Conservation (phyloP, 2,888 invertebrate genomes). For the Syrphus vitripennis region DNA sequence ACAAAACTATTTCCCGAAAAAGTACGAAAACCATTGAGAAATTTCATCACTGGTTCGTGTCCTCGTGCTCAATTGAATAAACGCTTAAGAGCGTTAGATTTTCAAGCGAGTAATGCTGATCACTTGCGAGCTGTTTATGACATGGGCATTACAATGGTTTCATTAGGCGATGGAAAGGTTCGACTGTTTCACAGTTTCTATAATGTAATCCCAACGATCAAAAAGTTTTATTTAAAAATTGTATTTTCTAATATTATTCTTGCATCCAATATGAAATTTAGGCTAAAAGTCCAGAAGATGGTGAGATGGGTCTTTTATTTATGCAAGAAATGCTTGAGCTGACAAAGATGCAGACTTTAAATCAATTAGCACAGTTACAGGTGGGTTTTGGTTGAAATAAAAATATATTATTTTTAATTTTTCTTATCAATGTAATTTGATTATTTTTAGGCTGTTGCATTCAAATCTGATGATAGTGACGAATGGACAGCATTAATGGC, state of each 20-base stretch:
- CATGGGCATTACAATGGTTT: constrained; percentile 97
- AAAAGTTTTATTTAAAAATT: constrained; percentile 22
- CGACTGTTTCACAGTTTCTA: constrained; percentile 95
- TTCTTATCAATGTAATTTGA: background rate
- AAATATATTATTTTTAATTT: background rate
- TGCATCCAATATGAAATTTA: constrained; percentile 77
- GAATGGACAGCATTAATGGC: constrained; percentile 84
- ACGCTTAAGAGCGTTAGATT: constrained; percentile 87
- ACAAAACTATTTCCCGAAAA: constrained; percentile 91
- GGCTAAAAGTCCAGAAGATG: constrained; percentile 93
- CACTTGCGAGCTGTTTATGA: constrained; percentile 93
- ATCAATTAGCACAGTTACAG: constrained; percentile 80
- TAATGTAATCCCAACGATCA: constrained; percentile 85
- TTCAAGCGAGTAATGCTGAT: constrained; percentile 91
- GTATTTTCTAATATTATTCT: constrained; percentile 59
- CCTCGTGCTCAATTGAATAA: constrained; percentile 85
- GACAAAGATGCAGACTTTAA: constrained; percentile 86
- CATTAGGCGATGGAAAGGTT: constrained; percentile 93
- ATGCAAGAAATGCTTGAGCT: constrained; percentile 98
- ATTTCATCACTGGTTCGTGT: constrained; percentile 92
- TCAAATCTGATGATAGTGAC: constrained; percentile 78
- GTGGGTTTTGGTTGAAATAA: constrained; percentile 71
- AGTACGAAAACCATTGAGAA: constrained; percentile 91
- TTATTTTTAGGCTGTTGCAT: constrained; percentile 79
- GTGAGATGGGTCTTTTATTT: constrained; percentile 95